Evolutionary conservation across 2,797 vertebrate species (phyloP).

Genomic region (Furcifer pardalis): DNA sequence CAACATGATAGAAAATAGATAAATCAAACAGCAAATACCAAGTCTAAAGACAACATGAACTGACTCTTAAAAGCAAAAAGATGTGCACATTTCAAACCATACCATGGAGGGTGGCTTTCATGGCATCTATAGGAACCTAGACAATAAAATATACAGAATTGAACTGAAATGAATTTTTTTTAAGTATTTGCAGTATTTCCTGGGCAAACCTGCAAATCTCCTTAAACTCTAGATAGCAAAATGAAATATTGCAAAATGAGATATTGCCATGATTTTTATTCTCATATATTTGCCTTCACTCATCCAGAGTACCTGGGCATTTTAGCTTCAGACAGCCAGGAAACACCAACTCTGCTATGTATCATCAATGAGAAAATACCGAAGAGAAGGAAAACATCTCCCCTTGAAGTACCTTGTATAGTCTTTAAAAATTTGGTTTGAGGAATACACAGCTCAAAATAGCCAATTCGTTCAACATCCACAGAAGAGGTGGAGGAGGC

Average conservation of each 20-base stretch:
- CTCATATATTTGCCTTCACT: conserved; percentile 3
- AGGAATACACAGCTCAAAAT: conserved; percentile 36
- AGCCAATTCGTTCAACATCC: conserved; percentile 27
- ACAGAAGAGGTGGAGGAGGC: conserved; percentile 44
- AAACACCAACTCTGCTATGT: background rate
- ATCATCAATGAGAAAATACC: background rate
- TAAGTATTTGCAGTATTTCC: background rate
- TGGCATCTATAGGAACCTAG: background rate
- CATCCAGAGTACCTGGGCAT: background rate
- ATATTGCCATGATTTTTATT: background rate
- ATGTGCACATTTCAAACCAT: background rate
- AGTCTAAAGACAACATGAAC: background rate
- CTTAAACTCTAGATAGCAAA: background rate
- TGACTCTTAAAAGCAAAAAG: background rate
- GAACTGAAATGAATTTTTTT: background rate
- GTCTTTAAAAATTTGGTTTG: conserved; percentile 37
- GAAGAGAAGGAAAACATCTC: background rate
- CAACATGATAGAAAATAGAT: background rate
- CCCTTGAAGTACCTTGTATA: background rate
- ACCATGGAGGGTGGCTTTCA: background rate
- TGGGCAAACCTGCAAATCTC: background rate
- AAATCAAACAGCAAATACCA: background rate
- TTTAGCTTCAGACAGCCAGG: conserved; percentile 9
- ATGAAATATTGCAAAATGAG: background rate
- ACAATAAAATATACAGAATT: background rate